Base-by-base conservation (phyloP, 2,113 vertebrate species). In the Cephalopholis sonnerati region DNA sequence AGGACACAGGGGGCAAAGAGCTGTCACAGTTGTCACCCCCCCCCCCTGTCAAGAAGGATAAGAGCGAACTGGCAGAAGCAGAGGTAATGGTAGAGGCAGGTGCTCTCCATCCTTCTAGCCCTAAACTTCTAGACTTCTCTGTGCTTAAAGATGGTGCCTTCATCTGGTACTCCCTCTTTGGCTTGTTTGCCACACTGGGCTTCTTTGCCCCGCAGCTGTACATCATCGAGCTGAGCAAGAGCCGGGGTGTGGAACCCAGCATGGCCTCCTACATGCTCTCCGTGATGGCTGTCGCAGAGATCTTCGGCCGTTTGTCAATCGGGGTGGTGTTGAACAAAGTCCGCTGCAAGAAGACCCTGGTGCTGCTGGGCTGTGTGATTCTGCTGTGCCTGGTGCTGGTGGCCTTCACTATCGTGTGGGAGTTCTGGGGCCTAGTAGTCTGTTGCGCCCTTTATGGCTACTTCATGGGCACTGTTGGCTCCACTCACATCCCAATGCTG, bases 191-290 rank as follows among this genome's bases (percentile, higher is more conserved):
- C 67, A 98, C 98, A 0, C 90, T 99, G 87, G 98, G 98, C 53
- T 99, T 99, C 93, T 99, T 99, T 0, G 98, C 97, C 0, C 98
- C 98, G 0, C 97, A 98, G 68, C 91, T 99, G 5, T 99, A 99
- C 88, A 93, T 99, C 90, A 97, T 99, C 0, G 97, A 98, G 7
- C 89, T 99, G 79, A 96, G 96, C 24, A 95, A 96, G 80, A 98
- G 97, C 84, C 93, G 97, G 0, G 97, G 96, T 29, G 95, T 98
- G 0, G 58, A 95, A 46, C 92, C 95, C 13, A 93, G 94, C 73
- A 95, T 88, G 53, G 97, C 98, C 0, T 96, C 97, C 0, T 97
- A 96, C 79, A 96, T 97, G 67, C 87, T 99, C 2, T 99, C 97
- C 0, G 94, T 95, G 0, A 99, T 99, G 96, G 98, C 98, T 0